Evolutionary conservation across 2,797 vertebrate species (phyloP).

Genomic region (Myotis vivesi): DNA sequence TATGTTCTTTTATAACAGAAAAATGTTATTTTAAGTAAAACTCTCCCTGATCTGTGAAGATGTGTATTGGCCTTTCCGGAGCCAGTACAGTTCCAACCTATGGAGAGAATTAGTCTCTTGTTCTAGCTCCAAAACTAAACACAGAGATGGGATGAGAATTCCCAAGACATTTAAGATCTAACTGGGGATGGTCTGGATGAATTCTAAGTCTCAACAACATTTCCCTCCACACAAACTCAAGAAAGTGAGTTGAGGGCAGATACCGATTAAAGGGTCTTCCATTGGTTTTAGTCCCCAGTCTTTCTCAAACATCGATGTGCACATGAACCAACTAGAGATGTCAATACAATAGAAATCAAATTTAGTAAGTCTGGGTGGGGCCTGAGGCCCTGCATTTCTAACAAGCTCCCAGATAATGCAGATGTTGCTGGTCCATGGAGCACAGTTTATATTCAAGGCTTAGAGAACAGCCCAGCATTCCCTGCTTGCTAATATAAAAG

Average conservation of each 20-base stretch:
- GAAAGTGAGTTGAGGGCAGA: not conserved
- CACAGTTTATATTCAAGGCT: not conserved
- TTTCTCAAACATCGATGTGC: not conserved
- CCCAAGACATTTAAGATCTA: not conserved
- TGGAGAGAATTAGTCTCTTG: not conserved
- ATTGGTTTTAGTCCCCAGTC: not conserved
- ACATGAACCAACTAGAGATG: not conserved
- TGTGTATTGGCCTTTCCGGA: not conserved
- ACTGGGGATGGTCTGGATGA: not conserved
- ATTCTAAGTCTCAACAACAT: not conserved
- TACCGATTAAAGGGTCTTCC: not conserved
- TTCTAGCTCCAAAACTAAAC: not conserved
- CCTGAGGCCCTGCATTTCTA: not conserved
- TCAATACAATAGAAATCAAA: not conserved
- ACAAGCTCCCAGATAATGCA: not conserved
- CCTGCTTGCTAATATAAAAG: not conserved
- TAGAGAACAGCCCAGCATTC: not conserved
- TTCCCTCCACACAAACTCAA: not conserved
- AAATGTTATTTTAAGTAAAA: not conserved
- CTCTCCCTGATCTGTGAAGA: not conserved
- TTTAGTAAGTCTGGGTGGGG: not conserved
- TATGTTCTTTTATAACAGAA: not conserved
- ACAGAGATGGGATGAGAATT: not conserved
- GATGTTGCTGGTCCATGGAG: not conserved
- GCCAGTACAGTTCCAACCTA: not conserved